Evolutionary conservation across 2,113 vertebrate species (phyloP).

Genomic region (Xenopus borealis): DNA sequence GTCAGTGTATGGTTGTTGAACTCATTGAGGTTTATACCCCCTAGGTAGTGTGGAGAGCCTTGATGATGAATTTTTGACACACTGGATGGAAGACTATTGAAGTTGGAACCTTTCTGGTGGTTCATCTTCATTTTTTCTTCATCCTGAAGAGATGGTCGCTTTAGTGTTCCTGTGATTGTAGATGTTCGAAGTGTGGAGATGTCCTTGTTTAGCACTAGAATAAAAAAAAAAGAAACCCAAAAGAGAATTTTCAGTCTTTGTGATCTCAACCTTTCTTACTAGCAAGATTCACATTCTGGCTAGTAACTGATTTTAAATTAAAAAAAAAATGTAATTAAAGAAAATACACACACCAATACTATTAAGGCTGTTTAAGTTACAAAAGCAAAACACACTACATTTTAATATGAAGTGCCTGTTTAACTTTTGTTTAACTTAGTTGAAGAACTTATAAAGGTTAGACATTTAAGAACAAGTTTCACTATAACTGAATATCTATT

Average conservation of each 20-base stretch:
- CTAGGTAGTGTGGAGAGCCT: slow-evolving; percentile 68
- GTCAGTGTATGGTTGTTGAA: slow-evolving; percentile 90
- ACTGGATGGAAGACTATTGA: slow-evolving; percentile 94
- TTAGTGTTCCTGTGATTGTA: slow-evolving; percentile 75
- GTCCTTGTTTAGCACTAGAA: slow-evolving; percentile 70
- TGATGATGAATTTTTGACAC: slow-evolving; percentile 94
- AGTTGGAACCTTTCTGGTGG: slow-evolving; percentile 84
- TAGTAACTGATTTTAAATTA: no score
- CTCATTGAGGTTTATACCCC: slow-evolving; percentile 79
- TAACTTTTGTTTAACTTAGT: no score
- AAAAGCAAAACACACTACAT: no score
- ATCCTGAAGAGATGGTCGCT: slow-evolving; percentile 84
- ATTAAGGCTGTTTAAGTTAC: no score
- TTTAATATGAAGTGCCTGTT: no score
- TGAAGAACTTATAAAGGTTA: no score
- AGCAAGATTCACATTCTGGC: no score
- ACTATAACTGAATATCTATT: no score
- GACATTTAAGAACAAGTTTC: no score
- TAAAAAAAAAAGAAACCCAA: not conserved
- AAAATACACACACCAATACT: no score
- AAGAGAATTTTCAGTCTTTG: not conserved
- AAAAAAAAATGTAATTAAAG: no score
- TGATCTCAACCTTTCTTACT: not conserved
- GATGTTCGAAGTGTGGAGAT: slow-evolving; percentile 67
- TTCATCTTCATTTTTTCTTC: slow-evolving; percentile 86